Percentiles rank a stretch among this genome's conserved stretches.
Conservation (phyloP, 2,113 vertebrate species). For the Euleptes europaea region DNA sequence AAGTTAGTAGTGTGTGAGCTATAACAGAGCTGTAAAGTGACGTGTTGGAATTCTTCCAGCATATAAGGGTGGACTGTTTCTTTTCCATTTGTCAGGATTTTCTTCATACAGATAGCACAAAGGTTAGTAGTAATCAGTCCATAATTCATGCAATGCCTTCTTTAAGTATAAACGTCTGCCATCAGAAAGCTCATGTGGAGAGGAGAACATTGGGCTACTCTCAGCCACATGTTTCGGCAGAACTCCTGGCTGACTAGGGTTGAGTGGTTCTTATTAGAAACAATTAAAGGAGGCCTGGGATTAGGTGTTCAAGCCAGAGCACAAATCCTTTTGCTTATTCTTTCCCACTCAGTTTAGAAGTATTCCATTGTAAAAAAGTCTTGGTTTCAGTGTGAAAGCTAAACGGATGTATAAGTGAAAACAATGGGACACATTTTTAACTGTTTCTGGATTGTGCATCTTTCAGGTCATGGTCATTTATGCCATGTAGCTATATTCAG, state of each 20-base stretch:
- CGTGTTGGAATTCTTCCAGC: neutral
- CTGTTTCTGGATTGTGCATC: neutral
- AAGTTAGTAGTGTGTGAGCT: rapidly evolving
- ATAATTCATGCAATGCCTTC: neutral
- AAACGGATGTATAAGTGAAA: neutral
- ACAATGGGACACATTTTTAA: neutral
- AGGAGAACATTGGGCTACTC: neutral
- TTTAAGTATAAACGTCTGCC: neutral
- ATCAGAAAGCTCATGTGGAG: neutral
- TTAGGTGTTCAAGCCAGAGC: neutral
- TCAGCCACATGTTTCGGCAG: neutral
- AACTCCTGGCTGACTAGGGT: neutral
- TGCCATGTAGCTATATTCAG: neutral
- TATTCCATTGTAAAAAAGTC: neutral
- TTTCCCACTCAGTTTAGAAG: neutral
- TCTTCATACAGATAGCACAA: neutral
- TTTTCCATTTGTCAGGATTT: neutral
- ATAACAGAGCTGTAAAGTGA: conserved; percentile 23
- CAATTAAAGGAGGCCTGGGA: neutral
- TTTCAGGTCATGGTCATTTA: too few relatives aligned
- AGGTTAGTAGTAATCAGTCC: conserved; percentile 1
- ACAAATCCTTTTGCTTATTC: neutral
- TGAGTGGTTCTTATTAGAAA: neutral
- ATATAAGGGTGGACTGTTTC: neutral
- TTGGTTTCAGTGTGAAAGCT: neutral